Conservation (phyloP, 2,797 vertebrate species). For the Octomys mimax region DNA sequence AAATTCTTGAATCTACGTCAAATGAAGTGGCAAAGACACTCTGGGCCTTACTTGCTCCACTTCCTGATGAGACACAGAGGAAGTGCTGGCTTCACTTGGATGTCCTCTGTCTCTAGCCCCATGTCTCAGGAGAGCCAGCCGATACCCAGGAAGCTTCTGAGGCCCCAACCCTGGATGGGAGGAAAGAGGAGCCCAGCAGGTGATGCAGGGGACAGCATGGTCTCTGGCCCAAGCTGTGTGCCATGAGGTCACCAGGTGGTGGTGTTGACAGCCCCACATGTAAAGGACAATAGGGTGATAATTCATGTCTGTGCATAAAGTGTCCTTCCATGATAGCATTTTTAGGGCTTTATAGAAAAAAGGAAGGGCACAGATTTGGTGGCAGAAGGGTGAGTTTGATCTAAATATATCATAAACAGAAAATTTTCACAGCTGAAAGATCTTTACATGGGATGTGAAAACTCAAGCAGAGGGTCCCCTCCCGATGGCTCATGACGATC, state of each 20-base stretch:
- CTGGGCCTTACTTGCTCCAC: neutral
- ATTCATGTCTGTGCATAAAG: neutral
- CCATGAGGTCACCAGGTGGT: fast-evolving
- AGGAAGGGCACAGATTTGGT: neutral
- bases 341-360: neutral
- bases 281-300: fast-evolving
- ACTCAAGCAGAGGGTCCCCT: neutral
- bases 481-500: fast-evolving
- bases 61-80: neutral
- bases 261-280: fast-evolving
- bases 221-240: fast-evolving
- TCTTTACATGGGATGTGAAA: neutral
- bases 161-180: neutral
- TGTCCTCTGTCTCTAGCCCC: neutral
- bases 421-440: neutral
- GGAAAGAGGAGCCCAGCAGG: neutral
- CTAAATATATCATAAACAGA: neutral
- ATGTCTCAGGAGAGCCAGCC: neutral
- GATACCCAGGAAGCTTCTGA: neutral
- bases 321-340: neutral
- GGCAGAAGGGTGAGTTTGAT: neutral
- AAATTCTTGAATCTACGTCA: neutral
- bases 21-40: neutral
- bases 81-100: neutral
- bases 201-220: neutral